A percentile compares a stretch with the other conserved stretches of the same genome.
Conservation (phyloP, 2,888 invertebrate genomes). For the Chalcis sispes region DNA sequence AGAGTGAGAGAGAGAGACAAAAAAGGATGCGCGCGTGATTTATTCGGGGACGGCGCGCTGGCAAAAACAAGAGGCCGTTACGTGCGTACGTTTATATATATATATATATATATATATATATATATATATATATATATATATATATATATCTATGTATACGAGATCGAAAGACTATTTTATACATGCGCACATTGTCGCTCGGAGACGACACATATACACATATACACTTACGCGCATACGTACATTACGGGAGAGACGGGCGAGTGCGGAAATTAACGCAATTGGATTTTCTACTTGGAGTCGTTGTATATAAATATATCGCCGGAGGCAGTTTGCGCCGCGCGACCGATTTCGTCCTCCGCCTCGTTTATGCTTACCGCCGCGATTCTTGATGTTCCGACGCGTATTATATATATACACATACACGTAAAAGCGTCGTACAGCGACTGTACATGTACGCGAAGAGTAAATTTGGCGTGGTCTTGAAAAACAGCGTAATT, state of each 20-base stretch:
- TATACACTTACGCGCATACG: neutral
- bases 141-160: too few species aligned
- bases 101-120: too few species aligned
- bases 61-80: constrained; percentile 36
- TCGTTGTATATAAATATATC: neutral
- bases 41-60: constrained; percentile 30
- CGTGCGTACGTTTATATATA: too few species aligned
- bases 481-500: constrained; percentile 8
- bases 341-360: constrained; percentile 25
- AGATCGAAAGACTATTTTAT: too few species aligned
- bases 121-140: too few species aligned
- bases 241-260: neutral
- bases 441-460: too few species aligned
- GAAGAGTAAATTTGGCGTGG: constrained; percentile 16
- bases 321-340: neutral
- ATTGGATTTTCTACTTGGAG: constrained; percentile 19
- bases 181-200: too few species aligned
- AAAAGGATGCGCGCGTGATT: constrained; percentile 20
- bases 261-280: constrained; percentile 45
- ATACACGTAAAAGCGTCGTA: neutral
- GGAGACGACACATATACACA: neutral
- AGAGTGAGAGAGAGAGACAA: neutral
- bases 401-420: neutral
- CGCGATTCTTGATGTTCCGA: too few species aligned
- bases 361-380: constrained; percentile 18